These are phyloP conservation scores for Ormyrus thymus DNA, from an alignment of 2,888 invertebrate species.

Conservation along the genomic window DNA sequence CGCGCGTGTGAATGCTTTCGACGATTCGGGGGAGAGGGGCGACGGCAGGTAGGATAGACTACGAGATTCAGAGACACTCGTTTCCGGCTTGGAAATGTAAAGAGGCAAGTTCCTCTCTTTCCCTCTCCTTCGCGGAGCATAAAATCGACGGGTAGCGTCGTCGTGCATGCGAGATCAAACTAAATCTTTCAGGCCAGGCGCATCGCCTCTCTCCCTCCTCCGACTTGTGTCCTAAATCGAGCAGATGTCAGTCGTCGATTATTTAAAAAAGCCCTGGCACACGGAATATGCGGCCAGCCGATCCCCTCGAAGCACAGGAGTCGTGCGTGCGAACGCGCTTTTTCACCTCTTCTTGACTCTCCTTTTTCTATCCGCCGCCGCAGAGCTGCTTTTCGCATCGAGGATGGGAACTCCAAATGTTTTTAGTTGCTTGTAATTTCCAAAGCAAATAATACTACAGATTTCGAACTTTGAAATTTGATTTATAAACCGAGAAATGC, in stretches of 20 bases:
- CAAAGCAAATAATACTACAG: too few species aligned
- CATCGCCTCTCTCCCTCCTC: background rate
- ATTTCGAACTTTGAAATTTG: too few species aligned
- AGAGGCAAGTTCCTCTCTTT: slow-evolving; percentile 13
- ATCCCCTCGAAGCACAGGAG: background rate
- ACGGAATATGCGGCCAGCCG: slow-evolving; percentile 25
- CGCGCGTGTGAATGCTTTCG: slow-evolving; percentile 40
- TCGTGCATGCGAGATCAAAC: slow-evolving; percentile 53
- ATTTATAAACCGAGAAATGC: too few species aligned
- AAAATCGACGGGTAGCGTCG: slow-evolving; percentile 53
- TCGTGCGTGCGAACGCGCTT: background rate
- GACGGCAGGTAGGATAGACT: background rate
- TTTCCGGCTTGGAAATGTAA: slow-evolving; percentile 47
- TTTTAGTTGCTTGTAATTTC: too few species aligned
- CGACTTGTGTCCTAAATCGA: slow-evolving; percentile 42
- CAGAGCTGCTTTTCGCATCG: too few species aligned
- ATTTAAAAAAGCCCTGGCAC: slow-evolving; percentile 41
- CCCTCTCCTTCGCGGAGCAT: slow-evolving; percentile 40
- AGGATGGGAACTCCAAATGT: too few species aligned
- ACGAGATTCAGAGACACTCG: background rate
- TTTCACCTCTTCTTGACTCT: too few species aligned
- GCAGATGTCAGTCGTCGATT: slow-evolving; percentile 51
- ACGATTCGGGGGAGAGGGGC: slow-evolving; percentile 20
- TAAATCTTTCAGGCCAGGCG: slow-evolving; percentile 45
- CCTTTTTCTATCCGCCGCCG: too few species aligned